A percentile compares a stretch with the other conserved stretches of the same genome.
Evolutionary conservation across 2,888 invertebrate genomes (phyloP).

Genomic region (Drosophila ustulata): DNA sequence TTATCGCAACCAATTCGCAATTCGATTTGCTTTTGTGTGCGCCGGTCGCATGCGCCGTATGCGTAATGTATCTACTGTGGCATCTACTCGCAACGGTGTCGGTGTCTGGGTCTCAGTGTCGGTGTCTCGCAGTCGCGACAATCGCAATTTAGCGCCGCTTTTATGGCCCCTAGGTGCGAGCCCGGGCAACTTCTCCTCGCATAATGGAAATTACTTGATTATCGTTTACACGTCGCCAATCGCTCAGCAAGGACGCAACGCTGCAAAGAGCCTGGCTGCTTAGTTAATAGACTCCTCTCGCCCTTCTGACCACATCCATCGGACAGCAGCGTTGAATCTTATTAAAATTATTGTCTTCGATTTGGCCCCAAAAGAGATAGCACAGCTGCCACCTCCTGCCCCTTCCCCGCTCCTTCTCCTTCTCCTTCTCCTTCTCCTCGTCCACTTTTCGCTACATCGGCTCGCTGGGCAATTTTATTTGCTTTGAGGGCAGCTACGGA

Average conservation of each 20-base stretch:
- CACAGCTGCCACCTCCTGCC: slow-evolving; percentile 1
- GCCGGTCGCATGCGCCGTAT: slow-evolving; percentile 69
- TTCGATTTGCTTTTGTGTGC: slow-evolving; percentile 79
- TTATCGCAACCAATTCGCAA: slow-evolving; percentile 77
- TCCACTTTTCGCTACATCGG: too few relatives aligned
- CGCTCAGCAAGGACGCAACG: slow-evolving; percentile 52
- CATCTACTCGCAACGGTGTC: slow-evolving; percentile 13
- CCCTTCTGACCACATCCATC: neutral
- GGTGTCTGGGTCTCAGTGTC: slow-evolving; percentile 31
- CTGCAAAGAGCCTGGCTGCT: slow-evolving; percentile 6
- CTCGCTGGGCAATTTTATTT: slow-evolving; percentile 46
- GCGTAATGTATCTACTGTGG: slow-evolving; percentile 61
- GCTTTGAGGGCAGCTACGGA: slow-evolving; percentile 33
- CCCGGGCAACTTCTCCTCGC: slow-evolving; percentile 38
- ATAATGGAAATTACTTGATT: slow-evolving; percentile 81
- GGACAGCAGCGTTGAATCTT: slow-evolving; percentile 35
- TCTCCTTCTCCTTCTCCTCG: too few relatives aligned
- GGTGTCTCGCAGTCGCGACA: slow-evolving; percentile 70
- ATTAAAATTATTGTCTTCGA: slow-evolving; percentile 63
- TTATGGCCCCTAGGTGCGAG: slow-evolving; percentile 67
- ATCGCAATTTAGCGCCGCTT: slow-evolving; percentile 75
- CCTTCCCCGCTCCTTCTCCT: too few relatives aligned
- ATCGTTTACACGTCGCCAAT: slow-evolving; percentile 81
- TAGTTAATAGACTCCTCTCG: slow-evolving; percentile 51
- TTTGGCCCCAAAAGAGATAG: slow-evolving; percentile 17